Evolutionary conservation across 2,113 vertebrate genomes (phyloP).

Genomic region (Coptodon bakossiorum): DNA sequence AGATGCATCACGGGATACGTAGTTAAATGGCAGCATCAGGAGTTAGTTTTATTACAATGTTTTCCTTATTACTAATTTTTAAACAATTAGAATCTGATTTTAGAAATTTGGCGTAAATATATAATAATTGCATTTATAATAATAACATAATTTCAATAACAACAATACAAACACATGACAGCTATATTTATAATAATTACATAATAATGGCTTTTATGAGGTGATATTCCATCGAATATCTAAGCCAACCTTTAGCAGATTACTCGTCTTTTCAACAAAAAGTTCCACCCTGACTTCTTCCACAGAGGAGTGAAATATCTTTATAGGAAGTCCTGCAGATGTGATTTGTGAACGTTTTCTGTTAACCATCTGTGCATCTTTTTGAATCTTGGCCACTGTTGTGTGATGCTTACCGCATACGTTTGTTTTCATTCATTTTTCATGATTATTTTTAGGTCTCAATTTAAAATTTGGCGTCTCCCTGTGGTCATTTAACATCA

Average conservation of each 20-base stretch:
- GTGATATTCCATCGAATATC: slow-evolving; percentile 1
- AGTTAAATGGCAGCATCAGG: background rate
- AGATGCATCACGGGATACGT: slow-evolving; percentile 55
- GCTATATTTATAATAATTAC: background rate
- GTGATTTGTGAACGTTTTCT: background rate
- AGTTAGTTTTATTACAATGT: background rate
- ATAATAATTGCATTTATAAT: background rate
- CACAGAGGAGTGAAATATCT: background rate
- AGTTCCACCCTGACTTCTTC: background rate
- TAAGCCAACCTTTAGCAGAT: slow-evolving; percentile 29
- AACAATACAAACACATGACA: background rate
- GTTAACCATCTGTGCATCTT: background rate
- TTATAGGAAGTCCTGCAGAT: background rate
- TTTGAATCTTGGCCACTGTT: background rate
- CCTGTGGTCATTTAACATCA: background rate
- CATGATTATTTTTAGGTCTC: background rate
- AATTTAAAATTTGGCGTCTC: background rate
- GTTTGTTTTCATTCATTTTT: background rate
- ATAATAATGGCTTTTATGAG: background rate
- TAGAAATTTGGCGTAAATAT: background rate
- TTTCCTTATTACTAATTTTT: background rate
- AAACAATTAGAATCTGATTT: background rate
- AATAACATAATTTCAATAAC: background rate
- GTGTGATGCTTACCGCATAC: background rate
- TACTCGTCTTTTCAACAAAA: background rate